Conservation (phyloP, 92 coral and sea anemone genomes). For the Parazoanthus atlanticus region DNA sequence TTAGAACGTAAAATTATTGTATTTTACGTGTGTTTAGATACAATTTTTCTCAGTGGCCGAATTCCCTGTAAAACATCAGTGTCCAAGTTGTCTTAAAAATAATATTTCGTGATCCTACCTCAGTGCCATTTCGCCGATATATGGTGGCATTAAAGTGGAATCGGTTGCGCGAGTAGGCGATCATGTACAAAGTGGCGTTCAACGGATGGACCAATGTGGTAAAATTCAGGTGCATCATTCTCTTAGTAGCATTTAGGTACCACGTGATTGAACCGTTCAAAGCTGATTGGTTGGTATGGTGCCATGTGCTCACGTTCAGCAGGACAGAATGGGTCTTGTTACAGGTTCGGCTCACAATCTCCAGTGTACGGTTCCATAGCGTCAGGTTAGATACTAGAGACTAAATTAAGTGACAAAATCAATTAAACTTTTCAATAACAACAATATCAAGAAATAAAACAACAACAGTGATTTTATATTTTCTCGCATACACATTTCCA, state of each 20-base stretch:
- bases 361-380: slow-evolving; percentile 68
- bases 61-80: no score
- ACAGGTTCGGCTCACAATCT: slow-evolving; percentile 62
- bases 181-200: slow-evolving; percentile 60
- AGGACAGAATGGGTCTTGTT: slow-evolving; percentile 49
- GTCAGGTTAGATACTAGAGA: slow-evolving; percentile 62
- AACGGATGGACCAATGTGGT: slow-evolving; percentile 28
- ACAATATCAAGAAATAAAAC: no score
- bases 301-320: slow-evolving; percentile 76
- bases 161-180: slow-evolving; percentile 53
- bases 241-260: slow-evolving; percentile 59
- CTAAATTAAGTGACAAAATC: background rate
- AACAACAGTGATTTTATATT: no score
- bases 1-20: no score
- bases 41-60: no score
- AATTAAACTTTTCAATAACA: background rate
- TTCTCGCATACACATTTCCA: no score
- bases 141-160: slow-evolving; percentile 60
- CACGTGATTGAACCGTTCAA: slow-evolving; percentile 65
- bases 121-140: slow-evolving; percentile 59
- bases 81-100: no score
- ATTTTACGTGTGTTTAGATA: no score
- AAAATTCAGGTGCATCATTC: slow-evolving; percentile 46
- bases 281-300: slow-evolving; percentile 59
- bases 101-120: background rate